Evolutionary conservation across 2,797 vertebrate species (phyloP).

Genomic region (Manis pentadactyla): DNA sequence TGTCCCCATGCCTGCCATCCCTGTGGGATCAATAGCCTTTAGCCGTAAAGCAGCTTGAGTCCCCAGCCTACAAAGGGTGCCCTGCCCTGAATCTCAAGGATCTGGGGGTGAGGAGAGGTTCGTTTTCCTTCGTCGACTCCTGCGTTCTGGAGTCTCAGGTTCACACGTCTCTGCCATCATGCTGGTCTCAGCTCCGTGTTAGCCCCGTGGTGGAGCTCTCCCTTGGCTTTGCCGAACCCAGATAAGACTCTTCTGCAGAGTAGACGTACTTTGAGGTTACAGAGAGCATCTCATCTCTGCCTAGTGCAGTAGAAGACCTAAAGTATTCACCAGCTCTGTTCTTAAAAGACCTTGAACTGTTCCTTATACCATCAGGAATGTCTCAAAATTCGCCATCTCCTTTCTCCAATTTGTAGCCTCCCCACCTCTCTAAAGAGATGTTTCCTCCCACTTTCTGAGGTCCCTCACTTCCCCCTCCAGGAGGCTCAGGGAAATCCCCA

Average conservation of each 20-base stretch:
- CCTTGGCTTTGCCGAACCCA: not conserved
- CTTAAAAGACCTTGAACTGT: not conserved
- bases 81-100: not conserved
- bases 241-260: not conserved
- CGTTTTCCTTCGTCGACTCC: not conserved
- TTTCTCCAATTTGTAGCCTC: not conserved
- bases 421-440: not conserved
- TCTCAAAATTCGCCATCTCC: not conserved
- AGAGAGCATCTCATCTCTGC: not conserved
- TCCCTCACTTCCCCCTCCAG: not conserved
- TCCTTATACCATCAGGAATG: not conserved
- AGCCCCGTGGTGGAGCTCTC: not conserved
- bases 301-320: not conserved
- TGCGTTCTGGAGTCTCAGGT: not conserved
- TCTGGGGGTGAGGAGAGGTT: not conserved
- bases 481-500: not conserved
- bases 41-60: not conserved
- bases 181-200: not conserved
- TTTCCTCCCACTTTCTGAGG: not conserved
- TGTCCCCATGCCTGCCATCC: not conserved
- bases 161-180: not conserved
- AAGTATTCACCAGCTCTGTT: not conserved
- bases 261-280: not conserved
- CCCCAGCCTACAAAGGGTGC: not conserved
- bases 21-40: not conserved